These are phyloP conservation scores for Pimephales promelas DNA, from an alignment of 2,113 vertebrate genomes.

Conservation along the genomic window DNA sequence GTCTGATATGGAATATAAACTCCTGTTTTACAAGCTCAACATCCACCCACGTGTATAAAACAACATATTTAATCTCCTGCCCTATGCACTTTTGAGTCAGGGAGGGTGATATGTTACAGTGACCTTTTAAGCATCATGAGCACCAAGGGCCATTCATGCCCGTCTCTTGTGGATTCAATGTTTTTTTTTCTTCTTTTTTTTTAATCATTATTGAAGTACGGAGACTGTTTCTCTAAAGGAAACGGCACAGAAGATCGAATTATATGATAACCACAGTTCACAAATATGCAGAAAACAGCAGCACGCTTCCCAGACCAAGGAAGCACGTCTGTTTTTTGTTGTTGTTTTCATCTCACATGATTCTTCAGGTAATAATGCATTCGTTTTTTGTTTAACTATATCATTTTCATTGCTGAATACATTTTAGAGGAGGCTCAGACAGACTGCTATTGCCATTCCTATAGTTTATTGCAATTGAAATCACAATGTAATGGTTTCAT, in stretches of 20 bases:
- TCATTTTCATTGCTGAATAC: background rate
- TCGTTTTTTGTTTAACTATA: background rate
- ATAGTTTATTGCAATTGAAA: background rate
- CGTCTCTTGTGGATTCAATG: background rate
- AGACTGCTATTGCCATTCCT: background rate
- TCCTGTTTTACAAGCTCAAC: background rate
- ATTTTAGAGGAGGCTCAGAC: background rate
- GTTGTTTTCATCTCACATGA: too few relatives aligned
- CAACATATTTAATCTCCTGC: background rate
- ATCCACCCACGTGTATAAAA: background rate
- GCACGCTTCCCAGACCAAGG: too few relatives aligned
- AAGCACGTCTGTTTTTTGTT: too few relatives aligned
- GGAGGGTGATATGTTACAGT: background rate
- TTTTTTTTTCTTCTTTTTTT: background rate
- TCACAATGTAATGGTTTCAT: background rate
- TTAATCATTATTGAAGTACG: background rate
- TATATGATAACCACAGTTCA: conserved; percentile 28
- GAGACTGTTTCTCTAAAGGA: background rate
- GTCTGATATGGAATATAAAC: background rate
- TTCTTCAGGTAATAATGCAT: background rate
- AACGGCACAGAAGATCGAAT: conserved; percentile 15
- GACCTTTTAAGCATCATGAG: background rate
- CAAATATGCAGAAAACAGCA: background rate
- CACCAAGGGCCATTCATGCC: too few relatives aligned
- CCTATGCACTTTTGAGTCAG: background rate